Evolutionary conservation across 1,140 invertebrate species (phyloP).

Genomic region (Lepidurus arcticus): DNA sequence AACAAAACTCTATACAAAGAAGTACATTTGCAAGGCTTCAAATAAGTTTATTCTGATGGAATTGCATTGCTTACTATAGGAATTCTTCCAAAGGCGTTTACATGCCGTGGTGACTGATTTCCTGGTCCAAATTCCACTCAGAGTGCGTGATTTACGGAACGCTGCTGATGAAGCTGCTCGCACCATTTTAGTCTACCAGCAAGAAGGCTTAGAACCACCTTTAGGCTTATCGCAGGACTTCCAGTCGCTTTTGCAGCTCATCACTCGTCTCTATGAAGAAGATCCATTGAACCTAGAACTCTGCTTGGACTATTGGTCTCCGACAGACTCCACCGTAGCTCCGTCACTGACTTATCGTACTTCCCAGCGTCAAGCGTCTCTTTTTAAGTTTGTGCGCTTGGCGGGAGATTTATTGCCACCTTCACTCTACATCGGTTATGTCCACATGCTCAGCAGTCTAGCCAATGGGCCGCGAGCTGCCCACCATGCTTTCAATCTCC

Average conservation of each 20-base stretch:
- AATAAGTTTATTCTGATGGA: conserved; percentile 30
- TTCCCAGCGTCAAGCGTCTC: conserved; percentile 54
- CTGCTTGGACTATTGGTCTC: conserved; percentile 76
- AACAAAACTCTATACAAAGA: conserved; percentile 63
- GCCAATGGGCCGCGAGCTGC: conserved; percentile 65
- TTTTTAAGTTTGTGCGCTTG: conserved; percentile 85
- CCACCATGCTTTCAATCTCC: conserved; percentile 74
- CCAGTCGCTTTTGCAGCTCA: conserved; percentile 70
- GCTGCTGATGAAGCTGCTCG: conserved; percentile 83
- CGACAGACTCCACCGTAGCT: conserved; percentile 48
- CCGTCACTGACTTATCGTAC: conserved; percentile 44
- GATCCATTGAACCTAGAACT: conserved; percentile 66
- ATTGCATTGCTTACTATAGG: conserved; percentile 43
- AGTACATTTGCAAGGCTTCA: conserved; percentile 46
- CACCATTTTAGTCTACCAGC: conserved; percentile 68
- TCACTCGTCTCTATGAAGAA: conserved; percentile 68
- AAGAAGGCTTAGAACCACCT: conserved; percentile 75
- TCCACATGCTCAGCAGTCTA: conserved; percentile 77
- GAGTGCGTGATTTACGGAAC: conserved; percentile 73
- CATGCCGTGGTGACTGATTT: conserved; percentile 87
- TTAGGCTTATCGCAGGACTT: conserved; percentile 69
- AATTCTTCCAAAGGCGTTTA: conserved; percentile 74
- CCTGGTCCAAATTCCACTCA: conserved; percentile 85
- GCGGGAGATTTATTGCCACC: conserved; percentile 81
- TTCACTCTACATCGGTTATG: conserved; percentile 76